These are phyloP conservation scores for Torymus auratus DNA, from an alignment of 2,888 invertebrate species.

Conservation along the genomic window DNA sequence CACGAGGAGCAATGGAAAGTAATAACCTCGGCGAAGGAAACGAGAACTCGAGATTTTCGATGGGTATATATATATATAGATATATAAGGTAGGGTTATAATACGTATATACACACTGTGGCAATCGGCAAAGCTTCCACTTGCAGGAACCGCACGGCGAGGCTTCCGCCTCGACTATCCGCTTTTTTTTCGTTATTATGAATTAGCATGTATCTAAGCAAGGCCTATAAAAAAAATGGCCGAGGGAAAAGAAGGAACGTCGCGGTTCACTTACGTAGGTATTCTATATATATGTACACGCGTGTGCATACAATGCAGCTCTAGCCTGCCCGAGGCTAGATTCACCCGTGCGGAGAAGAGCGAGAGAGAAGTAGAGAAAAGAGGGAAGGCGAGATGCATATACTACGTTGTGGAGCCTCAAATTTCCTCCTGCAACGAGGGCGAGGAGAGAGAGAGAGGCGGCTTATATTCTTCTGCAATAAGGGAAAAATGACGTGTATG, in stretches of 20 bases:
- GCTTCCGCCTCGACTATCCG: constrained; percentile 8
- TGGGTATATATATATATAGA: too few relatives aligned
- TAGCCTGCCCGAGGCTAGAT: constrained; percentile 18
- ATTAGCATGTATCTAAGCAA: not conserved
- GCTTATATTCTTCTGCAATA: constrained; percentile 54
- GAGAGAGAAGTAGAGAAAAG: not conserved
- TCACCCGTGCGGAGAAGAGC: constrained; percentile 2
- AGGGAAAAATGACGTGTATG: constrained; percentile 54
- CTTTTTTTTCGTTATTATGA: constrained; percentile 23
- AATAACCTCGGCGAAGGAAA: constrained; percentile 31
- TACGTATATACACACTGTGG: not conserved
- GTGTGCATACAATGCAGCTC: not conserved
- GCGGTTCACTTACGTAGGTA: not conserved
- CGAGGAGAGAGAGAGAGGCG: constrained; percentile 8
- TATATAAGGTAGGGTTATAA: too few relatives aligned
- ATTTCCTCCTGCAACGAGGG: constrained; percentile 38
- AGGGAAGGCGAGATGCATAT: not conserved
- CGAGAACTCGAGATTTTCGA: not conserved
- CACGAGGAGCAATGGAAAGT: constrained; percentile 25
- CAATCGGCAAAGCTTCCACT: constrained; percentile 40
- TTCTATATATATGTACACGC: not conserved
- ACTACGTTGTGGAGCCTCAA: constrained; percentile 6
- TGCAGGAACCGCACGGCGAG: not conserved
- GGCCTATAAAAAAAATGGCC: constrained; percentile 17
- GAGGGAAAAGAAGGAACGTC: constrained; percentile 1